phyloP scores from a whole-genome alignment of 2,797 vertebrate genomes.

The Xenops minutus region DNA sequence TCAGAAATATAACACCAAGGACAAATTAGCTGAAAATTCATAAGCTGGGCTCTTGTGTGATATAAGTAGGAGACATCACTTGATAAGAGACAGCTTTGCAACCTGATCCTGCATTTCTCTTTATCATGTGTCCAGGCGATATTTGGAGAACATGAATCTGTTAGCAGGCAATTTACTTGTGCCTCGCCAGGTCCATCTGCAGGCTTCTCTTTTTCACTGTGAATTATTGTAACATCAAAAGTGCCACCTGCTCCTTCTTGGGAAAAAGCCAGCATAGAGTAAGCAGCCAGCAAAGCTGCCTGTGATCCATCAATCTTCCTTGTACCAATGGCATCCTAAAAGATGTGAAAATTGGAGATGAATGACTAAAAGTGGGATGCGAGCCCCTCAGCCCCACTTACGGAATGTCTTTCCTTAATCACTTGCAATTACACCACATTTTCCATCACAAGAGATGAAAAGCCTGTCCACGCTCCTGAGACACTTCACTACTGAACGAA shows the following conservation, averaged over 20 bases:
- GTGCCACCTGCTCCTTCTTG: conserved; percentile 42
- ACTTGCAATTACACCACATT: background rate
- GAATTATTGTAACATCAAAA: conserved; percentile 4
- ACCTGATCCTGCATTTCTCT: background rate
- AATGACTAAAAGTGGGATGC: background rate
- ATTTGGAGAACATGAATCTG: conserved; percentile 22
- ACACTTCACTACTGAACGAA: background rate
- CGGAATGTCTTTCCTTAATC: background rate
- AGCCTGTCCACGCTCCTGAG: background rate
- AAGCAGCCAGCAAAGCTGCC: background rate
- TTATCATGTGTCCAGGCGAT: background rate
- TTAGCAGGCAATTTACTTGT: conserved; percentile 24
- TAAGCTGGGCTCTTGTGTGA: background rate
- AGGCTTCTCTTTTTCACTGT: background rate
- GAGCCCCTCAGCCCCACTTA: background rate
- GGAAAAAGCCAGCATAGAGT: background rate
- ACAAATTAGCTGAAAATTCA: background rate
- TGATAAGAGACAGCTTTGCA: background rate
- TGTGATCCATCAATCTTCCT: background rate
- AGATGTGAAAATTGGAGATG: background rate
- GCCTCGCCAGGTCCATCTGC: background rate
- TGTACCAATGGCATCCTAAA: background rate
- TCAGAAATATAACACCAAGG: background rate
- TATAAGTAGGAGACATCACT: background rate
- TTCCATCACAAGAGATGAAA: conserved; percentile 20